Evolutionary conservation across 2,888 invertebrate species (phyloP), one percentile per base, ranked within the genome.

Genomic region (Augochlorella aurata): DNA sequence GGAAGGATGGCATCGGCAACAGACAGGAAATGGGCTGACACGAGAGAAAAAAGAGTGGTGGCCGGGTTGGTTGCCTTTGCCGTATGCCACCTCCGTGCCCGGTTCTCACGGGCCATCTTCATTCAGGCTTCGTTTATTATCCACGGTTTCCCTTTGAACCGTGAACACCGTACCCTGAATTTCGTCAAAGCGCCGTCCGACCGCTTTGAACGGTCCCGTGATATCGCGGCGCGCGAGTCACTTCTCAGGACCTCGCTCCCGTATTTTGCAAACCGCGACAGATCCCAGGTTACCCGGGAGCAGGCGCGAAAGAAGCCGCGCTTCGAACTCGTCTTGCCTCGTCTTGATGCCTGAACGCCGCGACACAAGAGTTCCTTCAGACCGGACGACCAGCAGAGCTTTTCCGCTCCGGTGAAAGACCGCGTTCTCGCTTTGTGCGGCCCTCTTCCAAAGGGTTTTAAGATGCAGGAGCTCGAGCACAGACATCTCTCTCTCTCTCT

Each of bases 21-120:
- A 45, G 77, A 75, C 79, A 82, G 84, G 83, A 85, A 81, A 85
- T 76, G 77, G 76, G 70, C 78, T 68, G 81, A 49, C 47, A 76
- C n/a, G 70, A 47, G 75, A 84, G 70, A 80, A 77, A 65, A 49
- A 47, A 14, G 14, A 21, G 45, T 10, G 50, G 16, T 24, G 16
- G 61, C 49, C 45, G 71, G 77, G 21, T 61, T 78, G 74, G 69
- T 58, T 77, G 65, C 70, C 69, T 70, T 74, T 72, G 67, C 78
- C 80, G 67, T 72, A 24, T 77, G 79, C 75, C 80, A 78, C 67
- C 65, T 52, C 38, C 63, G 38, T 72, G 58, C 18, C 52, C 54
- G 38, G 21, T 75, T 75, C 83, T 81, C 83, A 74, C 74, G 72
- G 50, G 44, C 61, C 66, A 78, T 78, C 84, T 66, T 72, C 69